Evolutionary conservation across 2,797 vertebrate genomes (phyloP).

Genomic region (Fratercula arctica): DNA sequence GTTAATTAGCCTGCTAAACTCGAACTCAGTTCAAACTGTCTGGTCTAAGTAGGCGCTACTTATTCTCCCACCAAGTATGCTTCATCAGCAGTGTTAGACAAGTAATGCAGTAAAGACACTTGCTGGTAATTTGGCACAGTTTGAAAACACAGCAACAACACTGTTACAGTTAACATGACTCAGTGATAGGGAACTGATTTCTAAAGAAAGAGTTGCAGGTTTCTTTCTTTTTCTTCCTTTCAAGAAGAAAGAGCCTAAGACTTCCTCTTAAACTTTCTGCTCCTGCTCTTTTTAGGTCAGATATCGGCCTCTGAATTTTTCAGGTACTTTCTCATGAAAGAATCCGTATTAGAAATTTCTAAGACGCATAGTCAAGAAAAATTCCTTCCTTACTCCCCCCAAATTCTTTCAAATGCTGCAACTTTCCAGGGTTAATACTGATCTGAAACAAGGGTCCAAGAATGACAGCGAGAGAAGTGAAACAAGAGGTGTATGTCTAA

Average conservation of each 20-base stretch:
- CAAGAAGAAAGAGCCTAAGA: neutral
- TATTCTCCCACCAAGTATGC: conserved; percentile 59
- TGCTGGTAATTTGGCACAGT: conserved; percentile 93
- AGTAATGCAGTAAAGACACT: conserved; percentile 90
- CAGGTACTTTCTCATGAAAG: neutral
- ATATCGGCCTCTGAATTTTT: conserved; percentile 15
- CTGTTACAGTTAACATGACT: conserved; percentile 49
- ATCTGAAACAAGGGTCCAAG: conserved; percentile 66
- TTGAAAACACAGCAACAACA: conserved; percentile 69
- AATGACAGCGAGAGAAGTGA: conserved; percentile 70
- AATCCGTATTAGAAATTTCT: conserved; percentile 46
- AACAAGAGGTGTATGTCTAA: conserved; percentile 73
- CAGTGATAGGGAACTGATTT: conserved; percentile 56
- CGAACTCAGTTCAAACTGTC: conserved; percentile 38
- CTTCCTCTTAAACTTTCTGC: conserved; percentile 44
- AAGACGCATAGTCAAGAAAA: conserved; percentile 32
- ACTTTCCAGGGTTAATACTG: conserved; percentile 61
- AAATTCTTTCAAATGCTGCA: conserved; percentile 51
- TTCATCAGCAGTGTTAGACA: conserved; percentile 80
- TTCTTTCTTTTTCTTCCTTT: conserved; percentile 32
- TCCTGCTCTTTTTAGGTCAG: conserved; percentile 25
- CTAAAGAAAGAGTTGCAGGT: conserved; percentile 63
- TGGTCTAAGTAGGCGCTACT: conserved; percentile 55
- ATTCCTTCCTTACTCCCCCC: conserved; percentile 28
- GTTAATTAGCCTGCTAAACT: conserved; percentile 49